Percentiles rank a stretch among this genome's conserved stretches.
phyloP scores from a whole-genome alignment of 1,140 invertebrate genomes.

The Drosophila oshimai region DNA sequence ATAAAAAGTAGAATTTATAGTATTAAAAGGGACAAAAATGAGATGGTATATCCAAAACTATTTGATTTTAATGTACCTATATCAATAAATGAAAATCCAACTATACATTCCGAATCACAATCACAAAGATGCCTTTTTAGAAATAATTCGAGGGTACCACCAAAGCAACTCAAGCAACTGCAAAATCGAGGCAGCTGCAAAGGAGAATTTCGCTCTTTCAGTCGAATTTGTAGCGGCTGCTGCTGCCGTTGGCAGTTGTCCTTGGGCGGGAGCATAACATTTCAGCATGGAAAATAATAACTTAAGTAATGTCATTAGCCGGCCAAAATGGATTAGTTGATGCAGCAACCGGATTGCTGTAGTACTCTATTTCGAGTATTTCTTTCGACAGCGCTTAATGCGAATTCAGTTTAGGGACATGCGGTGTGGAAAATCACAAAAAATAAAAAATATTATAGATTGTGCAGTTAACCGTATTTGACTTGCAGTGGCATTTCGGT shows the following conservation, averaged over 20 bases:
- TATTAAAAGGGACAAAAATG: too few species aligned
- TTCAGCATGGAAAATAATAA: constrained; percentile 77
- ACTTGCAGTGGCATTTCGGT: constrained; percentile 15
- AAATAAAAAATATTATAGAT: too few species aligned
- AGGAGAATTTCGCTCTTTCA: constrained; percentile 53
- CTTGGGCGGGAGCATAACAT: constrained; percentile 59
- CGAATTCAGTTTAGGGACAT: not conserved
- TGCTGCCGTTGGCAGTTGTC: constrained; percentile 30
- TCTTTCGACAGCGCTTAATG: not conserved
- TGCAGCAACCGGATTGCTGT: constrained; percentile 19
- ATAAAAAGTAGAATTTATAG: too few species aligned
- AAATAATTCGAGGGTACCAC: not conserved
- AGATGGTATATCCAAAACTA: too few species aligned
- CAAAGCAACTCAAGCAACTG: constrained; percentile 26
- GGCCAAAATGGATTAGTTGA: constrained; percentile 70
- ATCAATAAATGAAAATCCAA: too few species aligned
- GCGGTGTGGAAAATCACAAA: not conserved
- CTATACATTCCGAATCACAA: too few species aligned
- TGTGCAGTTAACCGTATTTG: constrained; percentile 2
- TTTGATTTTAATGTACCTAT: too few species aligned
- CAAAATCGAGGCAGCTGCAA: constrained; percentile 27
- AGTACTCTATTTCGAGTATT: not conserved
- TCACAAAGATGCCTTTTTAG: not conserved
- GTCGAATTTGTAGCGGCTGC: constrained; percentile 30
- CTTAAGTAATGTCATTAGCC: constrained; percentile 78